These are phyloP conservation scores for Schlechtendalia chinensis DNA, from an alignment of 1,140 invertebrate genomes.

Conservation along the genomic window DNA sequence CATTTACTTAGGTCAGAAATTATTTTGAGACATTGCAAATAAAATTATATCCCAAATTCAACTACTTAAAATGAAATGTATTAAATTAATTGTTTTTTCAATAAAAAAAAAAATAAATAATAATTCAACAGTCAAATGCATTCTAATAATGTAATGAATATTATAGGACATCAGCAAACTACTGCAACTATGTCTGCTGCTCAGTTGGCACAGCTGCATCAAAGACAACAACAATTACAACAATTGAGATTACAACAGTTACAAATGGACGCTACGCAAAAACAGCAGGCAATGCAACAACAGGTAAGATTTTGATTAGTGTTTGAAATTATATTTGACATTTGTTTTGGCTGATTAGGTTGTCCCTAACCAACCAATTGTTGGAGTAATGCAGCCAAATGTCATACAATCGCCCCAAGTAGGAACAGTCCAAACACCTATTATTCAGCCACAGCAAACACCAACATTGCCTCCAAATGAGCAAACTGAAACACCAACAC, in stretches of 20 bases:
- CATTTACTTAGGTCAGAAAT: too few relatives aligned
- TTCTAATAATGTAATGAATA: too few relatives aligned
- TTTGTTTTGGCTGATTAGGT: constrained; percentile 39
- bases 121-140: too few relatives aligned
- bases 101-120: too few relatives aligned
- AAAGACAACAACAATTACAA: constrained; percentile 54
- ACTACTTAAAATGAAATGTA: too few relatives aligned
- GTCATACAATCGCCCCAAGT: constrained; percentile 53
- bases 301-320: constrained; percentile 15
- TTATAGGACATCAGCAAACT: constrained; percentile 51
- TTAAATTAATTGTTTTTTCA: too few relatives aligned
- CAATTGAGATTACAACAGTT: constrained; percentile 49
- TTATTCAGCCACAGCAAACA: constrained; percentile 48
- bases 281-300: constrained; percentile 50
- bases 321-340: background rate
- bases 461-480: constrained; percentile 44
- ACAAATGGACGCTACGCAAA: constrained; percentile 51
- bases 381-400: constrained; percentile 40
- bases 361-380: constrained; percentile 50
- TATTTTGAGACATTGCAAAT: too few relatives aligned
- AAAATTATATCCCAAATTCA: too few relatives aligned
- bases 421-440: constrained; percentile 38
- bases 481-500: constrained; percentile 37
- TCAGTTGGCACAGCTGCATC: constrained; percentile 52
- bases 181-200: constrained; percentile 52